A percentile compares a stretch with the other conserved stretches of the same genome.
These are phyloP conservation scores for Lycaon pictus DNA, from an alignment of 2,113 vertebrate species.

Conservation along the genomic window DNA sequence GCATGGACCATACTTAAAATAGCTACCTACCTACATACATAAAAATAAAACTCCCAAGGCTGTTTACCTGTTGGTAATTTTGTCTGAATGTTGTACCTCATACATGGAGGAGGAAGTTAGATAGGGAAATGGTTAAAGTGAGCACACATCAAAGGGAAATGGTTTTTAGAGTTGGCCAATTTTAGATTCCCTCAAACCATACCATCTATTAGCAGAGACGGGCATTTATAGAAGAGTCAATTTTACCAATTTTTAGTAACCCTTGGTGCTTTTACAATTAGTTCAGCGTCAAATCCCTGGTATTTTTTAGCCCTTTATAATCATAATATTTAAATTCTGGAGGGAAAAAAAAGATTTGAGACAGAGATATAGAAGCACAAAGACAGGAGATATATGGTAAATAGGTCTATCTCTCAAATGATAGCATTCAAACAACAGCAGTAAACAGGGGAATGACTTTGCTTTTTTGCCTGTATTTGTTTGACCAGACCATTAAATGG, in stretches of 20 bases:
- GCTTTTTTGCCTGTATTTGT: too few species aligned
- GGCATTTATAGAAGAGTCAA: neutral
- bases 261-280: neutral
- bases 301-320: neutral
- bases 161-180: neutral
- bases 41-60: neutral
- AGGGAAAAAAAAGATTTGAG: neutral
- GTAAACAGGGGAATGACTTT: fast-evolving
- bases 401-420: neutral
- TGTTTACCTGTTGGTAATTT: neutral
- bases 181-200: neutral
- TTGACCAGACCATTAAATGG: too few species aligned
- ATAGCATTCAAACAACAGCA: neutral
- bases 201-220: neutral
- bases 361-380: neutral
- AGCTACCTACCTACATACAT: neutral
- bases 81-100: fast-evolving
- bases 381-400: neutral
- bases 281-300: neutral
- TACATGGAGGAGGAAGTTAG: neutral
- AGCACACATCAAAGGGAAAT: neutral
- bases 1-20: neutral
- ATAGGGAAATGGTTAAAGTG: neutral
- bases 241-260: neutral
- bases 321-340: neutral